Conservation (phyloP, 35 echinoderm and acorn worm genomes). For the Hemicentrotus pulcherrimus region DNA sequence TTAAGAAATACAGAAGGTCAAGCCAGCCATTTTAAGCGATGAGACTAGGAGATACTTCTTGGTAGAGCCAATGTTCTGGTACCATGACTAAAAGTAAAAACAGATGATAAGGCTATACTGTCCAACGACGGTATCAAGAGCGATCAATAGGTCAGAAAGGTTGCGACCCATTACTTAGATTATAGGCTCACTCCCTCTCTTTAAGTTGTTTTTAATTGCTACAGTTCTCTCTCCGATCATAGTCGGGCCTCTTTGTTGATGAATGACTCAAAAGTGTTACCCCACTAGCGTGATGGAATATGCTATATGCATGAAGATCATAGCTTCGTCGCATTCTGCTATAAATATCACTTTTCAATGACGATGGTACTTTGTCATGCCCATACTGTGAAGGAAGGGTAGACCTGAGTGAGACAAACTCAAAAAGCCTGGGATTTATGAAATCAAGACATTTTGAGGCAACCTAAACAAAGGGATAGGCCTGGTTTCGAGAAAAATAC, state of each 20-base stretch:
- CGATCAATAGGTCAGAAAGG: background rate
- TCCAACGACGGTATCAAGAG: background rate
- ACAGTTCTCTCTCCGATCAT: background rate
- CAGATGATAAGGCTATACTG: background rate
- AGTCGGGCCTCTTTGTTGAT: background rate
- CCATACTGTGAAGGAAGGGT: background rate
- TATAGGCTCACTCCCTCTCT: background rate
- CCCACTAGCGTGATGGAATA: background rate
- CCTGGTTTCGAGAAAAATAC: conserved; percentile 3
- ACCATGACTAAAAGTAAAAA: background rate
- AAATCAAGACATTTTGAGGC: conserved; percentile 2
- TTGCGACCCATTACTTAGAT: background rate
- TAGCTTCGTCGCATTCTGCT: background rate
- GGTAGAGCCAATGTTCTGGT: background rate
- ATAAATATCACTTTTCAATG: background rate
- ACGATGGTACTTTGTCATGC: background rate
- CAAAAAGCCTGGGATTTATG: background rate
- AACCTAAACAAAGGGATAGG: background rate
- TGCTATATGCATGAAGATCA: background rate
- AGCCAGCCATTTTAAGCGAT: background rate
- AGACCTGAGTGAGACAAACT: background rate
- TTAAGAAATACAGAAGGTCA: background rate
- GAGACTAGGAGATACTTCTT: background rate
- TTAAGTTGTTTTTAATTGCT: background rate
- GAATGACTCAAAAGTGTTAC: background rate